A percentile compares a stretch with the other conserved stretches of the same genome.
Evolutionary conservation across 2,888 invertebrate species (phyloP).

Genomic region (Eupithecia pulchellata): DNA sequence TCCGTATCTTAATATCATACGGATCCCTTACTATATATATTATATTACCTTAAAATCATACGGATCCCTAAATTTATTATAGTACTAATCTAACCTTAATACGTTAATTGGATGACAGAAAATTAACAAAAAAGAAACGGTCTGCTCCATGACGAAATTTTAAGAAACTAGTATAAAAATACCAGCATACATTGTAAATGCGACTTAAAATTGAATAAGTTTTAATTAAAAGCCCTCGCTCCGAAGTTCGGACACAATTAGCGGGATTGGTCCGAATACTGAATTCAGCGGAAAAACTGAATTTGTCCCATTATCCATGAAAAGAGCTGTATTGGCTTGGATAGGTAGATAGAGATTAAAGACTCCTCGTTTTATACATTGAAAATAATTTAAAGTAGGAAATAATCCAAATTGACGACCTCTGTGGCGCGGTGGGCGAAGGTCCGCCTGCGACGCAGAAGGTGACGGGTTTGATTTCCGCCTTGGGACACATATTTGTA

Average conservation of each 20-base stretch:
- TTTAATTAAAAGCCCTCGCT: conserved; percentile 78
- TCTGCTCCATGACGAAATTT: background rate
- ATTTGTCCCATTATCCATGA: conserved; percentile 47
- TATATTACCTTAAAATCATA: too few species aligned
- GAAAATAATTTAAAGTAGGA: too few species aligned
- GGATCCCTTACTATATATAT: too few species aligned
- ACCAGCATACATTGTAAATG: conserved; percentile 17
- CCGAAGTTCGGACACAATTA: conserved; percentile 73
- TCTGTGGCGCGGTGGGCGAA: too few species aligned
- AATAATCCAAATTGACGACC: too few species aligned
- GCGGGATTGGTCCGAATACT: conserved; percentile 62
- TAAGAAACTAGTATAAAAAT: background rate
- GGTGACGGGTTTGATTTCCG: too few species aligned
- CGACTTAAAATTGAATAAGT: conserved; percentile 77
- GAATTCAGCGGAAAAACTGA: conserved; percentile 47
- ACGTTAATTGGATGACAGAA: too few species aligned
- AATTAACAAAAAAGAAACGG: background rate
- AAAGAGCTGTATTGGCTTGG: conserved; percentile 16
- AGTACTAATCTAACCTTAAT: too few species aligned
- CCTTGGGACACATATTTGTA: too few species aligned
- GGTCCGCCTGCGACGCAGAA: too few species aligned
- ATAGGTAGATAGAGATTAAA: background rate
- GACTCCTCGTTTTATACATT: background rate
- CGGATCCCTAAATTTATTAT: too few species aligned
- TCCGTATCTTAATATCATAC: too few species aligned